Evolutionary conservation across 2,888 invertebrate genomes (phyloP), one percentile per base, ranked within the genome.

Genomic region (Limnephilus rhombicus): DNA sequence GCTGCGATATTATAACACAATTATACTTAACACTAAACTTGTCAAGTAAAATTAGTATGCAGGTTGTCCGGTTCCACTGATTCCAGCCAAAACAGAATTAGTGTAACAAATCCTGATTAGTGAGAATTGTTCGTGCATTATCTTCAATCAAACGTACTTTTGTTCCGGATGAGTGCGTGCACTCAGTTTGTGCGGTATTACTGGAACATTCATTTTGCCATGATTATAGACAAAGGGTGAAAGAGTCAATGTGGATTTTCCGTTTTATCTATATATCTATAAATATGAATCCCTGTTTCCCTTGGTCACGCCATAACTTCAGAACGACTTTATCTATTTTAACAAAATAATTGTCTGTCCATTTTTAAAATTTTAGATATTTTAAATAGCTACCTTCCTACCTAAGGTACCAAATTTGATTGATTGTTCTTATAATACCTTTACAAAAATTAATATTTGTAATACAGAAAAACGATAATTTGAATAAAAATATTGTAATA

Each of bases 61-160:
- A 68, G 68, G 68, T 68, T 5, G 24, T 68, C 24, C 68, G 24
- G 5, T 68, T 24, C 24, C 2, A 37, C 15, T 37, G 37, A 18
- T 37, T 83, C 34, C 83, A 37, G 13, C 9, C 37, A 83, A 37
- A 83, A 83, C 24, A 37, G 24, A 15, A 31, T 68, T 7, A 11
- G 11, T 83, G 83, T 83, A 34, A 83, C 83, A 37, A 83, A 83
- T 83, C 34, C 37, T 37, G 37, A 83, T 83, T 83, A 83, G 37
- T 41, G 34, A 31, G 18, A 83, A 41, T 37, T 41, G 24, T 37
- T 83, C 83, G 37, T 37, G 37, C 24, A 82, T 34, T 53, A 83
- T 18, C 83, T 37, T 24, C 68, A 24, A 37, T 83, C 34, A 83
- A 11, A 83, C 37, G 11, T 41, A 24, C 18, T 83, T 83, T 83